Evolutionary conservation across 2,113 vertebrate species (phyloP), one percentile per base, ranked within the genome.

Genomic region (Pterocles burchelli): DNA sequence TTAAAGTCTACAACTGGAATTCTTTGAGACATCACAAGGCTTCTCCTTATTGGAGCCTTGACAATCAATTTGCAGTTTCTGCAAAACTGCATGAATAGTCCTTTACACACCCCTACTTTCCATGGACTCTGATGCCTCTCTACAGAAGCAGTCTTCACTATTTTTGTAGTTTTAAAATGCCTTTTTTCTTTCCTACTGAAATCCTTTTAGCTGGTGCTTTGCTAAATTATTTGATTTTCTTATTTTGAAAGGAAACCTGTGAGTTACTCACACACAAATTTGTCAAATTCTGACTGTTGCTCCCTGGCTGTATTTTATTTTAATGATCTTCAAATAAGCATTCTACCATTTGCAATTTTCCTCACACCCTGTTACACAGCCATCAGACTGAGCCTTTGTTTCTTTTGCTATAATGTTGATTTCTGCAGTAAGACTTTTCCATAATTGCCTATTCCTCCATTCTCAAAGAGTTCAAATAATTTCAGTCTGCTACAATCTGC

Each of bases 141-240:
- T 66, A 54, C 9, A 45, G 4, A 33, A 58, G 6, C 2, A 41
- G 3, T 22, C 6, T 36, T n/a, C 4, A 33, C 0, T 17, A 5
- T 25, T 51, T 75, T 31, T 51, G 19, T 51, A 45, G 80, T 43
- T 90, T 55, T 31, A 54, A 59, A 94, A 71, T 20, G 1, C 1
- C 0, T 26, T 75, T 92, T 90, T 77, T 49, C 43, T 93, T 90
- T 77, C 43, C 12, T 29, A 26, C 29, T 83, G n/a, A 29, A 77
- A 70, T 77, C 22, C 6, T 31, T 79, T 90, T 34, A 78, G 51
- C 5, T 58, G 12, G 7, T 83, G 48, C 19, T 78, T 41, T 83
- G 16, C 5, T 78, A 63, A 92, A 73, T 48, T 74, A 81, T 51
- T 89, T 66, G 52, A 7, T 14, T 88, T 45, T 48, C 4, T 9